Evolutionary conservation across 2,797 vertebrate genomes (phyloP).

Genomic region (Mus caroli): DNA sequence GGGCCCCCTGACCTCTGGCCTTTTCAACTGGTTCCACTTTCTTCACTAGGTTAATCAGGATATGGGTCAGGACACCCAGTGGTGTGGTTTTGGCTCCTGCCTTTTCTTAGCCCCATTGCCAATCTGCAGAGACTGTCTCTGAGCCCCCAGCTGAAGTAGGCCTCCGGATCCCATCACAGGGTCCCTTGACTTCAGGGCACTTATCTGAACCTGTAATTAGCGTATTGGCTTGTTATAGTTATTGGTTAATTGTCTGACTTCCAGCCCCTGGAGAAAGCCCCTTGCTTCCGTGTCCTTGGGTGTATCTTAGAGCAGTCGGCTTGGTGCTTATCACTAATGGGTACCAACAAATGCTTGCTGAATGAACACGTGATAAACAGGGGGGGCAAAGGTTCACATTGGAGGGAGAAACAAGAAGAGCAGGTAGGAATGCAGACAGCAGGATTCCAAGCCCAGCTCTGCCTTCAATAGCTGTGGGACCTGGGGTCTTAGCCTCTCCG

Average conservation of each 20-base stretch:
- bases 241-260: not conserved
- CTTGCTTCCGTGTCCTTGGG: not conserved
- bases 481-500: not conserved
- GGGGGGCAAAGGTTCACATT: not conserved
- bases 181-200: not conserved
- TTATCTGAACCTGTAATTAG: conserved; percentile 31
- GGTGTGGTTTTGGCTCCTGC: not conserved
- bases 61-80: not conserved
- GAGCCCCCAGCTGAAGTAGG: not conserved
- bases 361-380: not conserved
- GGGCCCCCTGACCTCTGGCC: not conserved
- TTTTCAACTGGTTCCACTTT: not conserved
- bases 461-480: not conserved
- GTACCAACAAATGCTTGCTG: not conserved
- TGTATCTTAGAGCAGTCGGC: not conserved
- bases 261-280: not conserved
- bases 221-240: not conserved
- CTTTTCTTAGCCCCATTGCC: not conserved
- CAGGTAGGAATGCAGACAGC: not conserved
- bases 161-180: not conserved
- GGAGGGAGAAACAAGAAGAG: not conserved
- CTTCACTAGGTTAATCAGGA: not conserved
- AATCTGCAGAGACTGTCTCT: not conserved
- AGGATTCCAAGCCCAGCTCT: not conserved
- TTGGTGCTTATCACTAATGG: not conserved